These are phyloP conservation scores for Semicossyphus pulcher DNA, from an alignment of 2,113 vertebrate genomes.

Conservation along the genomic window DNA sequence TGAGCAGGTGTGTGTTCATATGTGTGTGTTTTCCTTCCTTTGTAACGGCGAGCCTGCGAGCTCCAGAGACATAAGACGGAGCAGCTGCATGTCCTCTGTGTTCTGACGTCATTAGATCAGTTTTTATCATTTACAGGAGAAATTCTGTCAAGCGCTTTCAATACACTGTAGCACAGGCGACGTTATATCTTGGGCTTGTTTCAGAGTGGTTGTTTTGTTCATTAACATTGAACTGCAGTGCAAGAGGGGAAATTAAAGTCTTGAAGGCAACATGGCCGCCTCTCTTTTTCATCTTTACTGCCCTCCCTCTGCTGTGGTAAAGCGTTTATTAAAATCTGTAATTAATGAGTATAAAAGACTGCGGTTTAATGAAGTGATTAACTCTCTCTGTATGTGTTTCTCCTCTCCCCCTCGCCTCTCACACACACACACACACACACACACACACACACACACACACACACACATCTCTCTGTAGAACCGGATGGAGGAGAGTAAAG, in stretches of 20 bases:
- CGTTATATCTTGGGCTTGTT: background rate
- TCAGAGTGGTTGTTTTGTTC: conserved; percentile 25
- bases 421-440: too few species aligned
- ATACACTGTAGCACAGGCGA: background rate
- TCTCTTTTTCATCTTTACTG: conserved; percentile 32
- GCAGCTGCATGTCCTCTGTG: conserved; percentile 19
- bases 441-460: background rate
- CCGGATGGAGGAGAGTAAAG: conserved; percentile 97
- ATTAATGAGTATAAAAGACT: conserved; percentile 55
- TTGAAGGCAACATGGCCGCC: conserved; percentile 5
- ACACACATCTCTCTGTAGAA: conserved; percentile 73
- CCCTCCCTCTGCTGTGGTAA: conserved; percentile 44
- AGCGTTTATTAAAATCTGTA: conserved; percentile 58
- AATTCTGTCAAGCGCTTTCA: background rate
- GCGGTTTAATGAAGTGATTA: conserved; percentile 60
- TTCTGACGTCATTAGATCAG: background rate
- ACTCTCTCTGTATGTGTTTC: conserved; percentile 19
- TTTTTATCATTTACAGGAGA: conserved; percentile 11
- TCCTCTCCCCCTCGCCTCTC: conserved; percentile 38
- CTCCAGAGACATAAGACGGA: conserved; percentile 1
- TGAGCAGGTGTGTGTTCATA: conserved; percentile 46
- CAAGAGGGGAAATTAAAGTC: conserved; percentile 32
- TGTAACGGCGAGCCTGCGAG: background rate
- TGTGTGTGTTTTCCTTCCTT: conserved; percentile 12
- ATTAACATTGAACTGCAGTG: conserved; percentile 39